These are phyloP conservation scores for Hyperoplus immaculatus DNA, from an alignment of 2,797 vertebrate species.

Conservation along the genomic window DNA sequence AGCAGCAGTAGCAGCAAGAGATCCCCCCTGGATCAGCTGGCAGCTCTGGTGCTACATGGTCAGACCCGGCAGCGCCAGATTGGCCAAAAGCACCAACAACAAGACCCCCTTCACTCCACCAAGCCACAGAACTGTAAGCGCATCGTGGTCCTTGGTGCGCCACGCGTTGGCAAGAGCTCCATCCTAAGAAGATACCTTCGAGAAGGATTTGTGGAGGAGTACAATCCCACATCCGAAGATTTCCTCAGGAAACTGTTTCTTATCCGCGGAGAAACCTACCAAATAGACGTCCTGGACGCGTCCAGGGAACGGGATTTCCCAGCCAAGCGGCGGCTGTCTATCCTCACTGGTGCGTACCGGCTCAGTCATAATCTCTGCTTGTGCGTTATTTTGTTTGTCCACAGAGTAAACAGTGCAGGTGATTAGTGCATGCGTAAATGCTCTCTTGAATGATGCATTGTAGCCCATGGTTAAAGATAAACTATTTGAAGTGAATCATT, in stretches of 20 bases:
- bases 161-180: conserved; percentile 86
- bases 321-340: conserved; percentile 86
- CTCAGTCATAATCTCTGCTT: not conserved
- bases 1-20: conserved; percentile 60
- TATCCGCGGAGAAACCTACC: conserved; percentile 85
- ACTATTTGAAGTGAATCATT: not conserved
- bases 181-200: conserved; percentile 84
- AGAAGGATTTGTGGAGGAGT: conserved; percentile 85
- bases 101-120: conserved; percentile 49
- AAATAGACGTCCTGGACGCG: conserved; percentile 86
- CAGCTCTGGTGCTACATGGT: conserved; percentile 75
- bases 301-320: conserved; percentile 85
- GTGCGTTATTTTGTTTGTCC: not conserved
- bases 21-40: conserved; percentile 78
- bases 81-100: conserved; percentile 43
- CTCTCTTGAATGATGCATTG: not conserved
- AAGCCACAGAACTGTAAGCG: conserved; percentile 85
- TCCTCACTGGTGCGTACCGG: conserved; percentile 84
- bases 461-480: not conserved
- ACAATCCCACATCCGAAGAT: conserved; percentile 85
- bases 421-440: conserved; percentile 15
- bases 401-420: not conserved
- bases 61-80: conserved; percentile 63
- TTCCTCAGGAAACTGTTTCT: conserved; percentile 86
- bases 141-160: conserved; percentile 86